These are phyloP conservation scores for Limnephilus auricula DNA, from an alignment of 2,888 invertebrate species.

Conservation along the genomic window DNA sequence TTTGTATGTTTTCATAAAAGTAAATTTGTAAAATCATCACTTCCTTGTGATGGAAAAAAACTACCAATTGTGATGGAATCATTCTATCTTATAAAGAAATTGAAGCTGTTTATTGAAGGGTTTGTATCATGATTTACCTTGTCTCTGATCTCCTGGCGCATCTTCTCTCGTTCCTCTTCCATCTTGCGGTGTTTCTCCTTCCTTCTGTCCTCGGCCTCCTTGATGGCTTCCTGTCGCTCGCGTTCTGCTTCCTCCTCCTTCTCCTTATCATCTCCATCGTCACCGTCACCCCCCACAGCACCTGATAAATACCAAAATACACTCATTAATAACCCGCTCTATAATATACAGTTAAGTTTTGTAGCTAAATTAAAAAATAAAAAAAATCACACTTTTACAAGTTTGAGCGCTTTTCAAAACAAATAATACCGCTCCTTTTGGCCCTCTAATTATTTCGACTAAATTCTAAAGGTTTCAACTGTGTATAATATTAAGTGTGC, in stretches of 20 bases:
- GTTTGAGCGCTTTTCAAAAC: too few relatives aligned
- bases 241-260: conserved; percentile 99
- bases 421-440: too few relatives aligned
- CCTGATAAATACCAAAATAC: conserved; percentile 75
- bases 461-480: too few relatives aligned
- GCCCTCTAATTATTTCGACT: too few relatives aligned
- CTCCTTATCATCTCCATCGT: conserved; percentile 96
- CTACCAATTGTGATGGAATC: too few relatives aligned
- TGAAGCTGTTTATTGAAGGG: background rate
- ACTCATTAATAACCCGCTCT: background rate
- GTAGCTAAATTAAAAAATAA: too few relatives aligned
- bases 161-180: conserved; percentile 99
- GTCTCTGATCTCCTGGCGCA: conserved; percentile 99
- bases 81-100: conserved; percentile 14
- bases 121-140: conserved; percentile 84
- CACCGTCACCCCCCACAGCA: conserved; percentile 92
- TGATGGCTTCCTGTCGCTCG: conserved; percentile 97
- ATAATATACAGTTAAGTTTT: too few relatives aligned
- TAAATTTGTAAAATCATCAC: too few relatives aligned
- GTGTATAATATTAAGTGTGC: too few relatives aligned
- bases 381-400: too few relatives aligned
- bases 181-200: conserved; percentile 99
- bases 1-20: too few relatives aligned
- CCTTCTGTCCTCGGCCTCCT: conserved; percentile 97
- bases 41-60: too few relatives aligned